These are phyloP conservation scores for Galemys pyrenaicus DNA, from an alignment of 2,113 vertebrate genomes.

Conservation along the genomic window DNA sequence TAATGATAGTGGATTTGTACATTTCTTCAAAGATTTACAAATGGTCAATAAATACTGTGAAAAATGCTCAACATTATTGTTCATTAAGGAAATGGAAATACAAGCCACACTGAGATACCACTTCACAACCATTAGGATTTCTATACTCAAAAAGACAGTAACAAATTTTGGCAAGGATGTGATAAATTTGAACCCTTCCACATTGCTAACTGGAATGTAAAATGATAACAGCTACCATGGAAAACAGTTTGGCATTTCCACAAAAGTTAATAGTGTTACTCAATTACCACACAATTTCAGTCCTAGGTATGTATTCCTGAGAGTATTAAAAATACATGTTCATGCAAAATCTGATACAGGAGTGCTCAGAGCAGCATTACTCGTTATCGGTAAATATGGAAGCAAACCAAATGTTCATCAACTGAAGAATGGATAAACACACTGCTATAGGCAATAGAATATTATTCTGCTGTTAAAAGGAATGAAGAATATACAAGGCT, in stretches of 20 bases:
- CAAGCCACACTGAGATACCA: slow-evolving; percentile 3
- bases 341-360: not conserved
- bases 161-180: not conserved
- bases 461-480: not conserved
- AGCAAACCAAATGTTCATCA: not conserved
- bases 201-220: not conserved
- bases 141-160: not conserved
- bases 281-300: not conserved
- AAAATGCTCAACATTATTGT: not conserved
- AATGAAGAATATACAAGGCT: not conserved
- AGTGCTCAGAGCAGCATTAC: slow-evolving; percentile 1
- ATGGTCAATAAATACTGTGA: not conserved
- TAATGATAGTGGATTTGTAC: not conserved
- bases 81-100: slow-evolving; percentile 31
- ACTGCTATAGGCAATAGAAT: not conserved
- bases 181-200: not conserved
- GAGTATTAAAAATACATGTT: not conserved
- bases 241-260: not conserved
- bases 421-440: not conserved
- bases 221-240: not conserved
- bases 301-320: not conserved
- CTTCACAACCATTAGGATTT: not conserved
- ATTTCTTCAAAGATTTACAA: slow-evolving; percentile 7
- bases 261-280: not conserved
- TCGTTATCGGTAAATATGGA: not conserved